Base-by-base conservation (phyloP, 2,113 vertebrate species). In the Rhabdornis inornatus region DNA sequence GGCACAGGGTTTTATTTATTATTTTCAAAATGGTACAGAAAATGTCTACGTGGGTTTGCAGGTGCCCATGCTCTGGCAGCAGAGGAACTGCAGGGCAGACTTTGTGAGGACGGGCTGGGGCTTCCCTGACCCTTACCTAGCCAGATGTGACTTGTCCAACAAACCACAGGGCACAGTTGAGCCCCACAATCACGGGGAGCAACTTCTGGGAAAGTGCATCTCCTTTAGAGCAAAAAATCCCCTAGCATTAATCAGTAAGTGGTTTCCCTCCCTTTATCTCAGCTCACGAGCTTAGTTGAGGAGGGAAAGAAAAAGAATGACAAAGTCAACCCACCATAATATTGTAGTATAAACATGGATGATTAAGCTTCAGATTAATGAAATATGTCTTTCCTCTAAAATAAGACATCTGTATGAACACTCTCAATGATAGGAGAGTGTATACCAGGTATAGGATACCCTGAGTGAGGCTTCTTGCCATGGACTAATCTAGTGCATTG, bases 1-100 rank as follows among this genome's bases (percentile, higher is more conserved):
- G 4, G 33, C 22, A 56, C 1, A 12, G 17, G 3, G 3, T 21
- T 94, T 47, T 35, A 39, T 76, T n/a, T 59, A 8, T n/a, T 81
- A 18, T 87, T 90, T 85, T 68, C 16, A 55, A 30, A 71, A 39
- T 31, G 3, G 10, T 9, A 12, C 7, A 17, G 7, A 52, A 53
- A 75, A 59, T 25, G 2, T 50, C 35, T 60, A 3, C 28, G 13
- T 15, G 35, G 3, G 2, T 39, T 82, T 60, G 9, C 15, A 72
- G 44, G 5, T 37, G 20, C 35, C 19, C 35, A 11, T 39, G 14
- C 2, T 10, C 19, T 59, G 52, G 31, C 10, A 30, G 4, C 1
- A 5, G 7, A 5, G 3, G 6, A 2, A 7, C 2, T 57, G 14
- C 8, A 9, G 27, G 5, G 3, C 1, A 5, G 4, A 11, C 4